These are phyloP conservation scores for Lutjanus campechanus DNA, from an alignment of 2,797 vertebrate genomes.

Conservation along the genomic window DNA sequence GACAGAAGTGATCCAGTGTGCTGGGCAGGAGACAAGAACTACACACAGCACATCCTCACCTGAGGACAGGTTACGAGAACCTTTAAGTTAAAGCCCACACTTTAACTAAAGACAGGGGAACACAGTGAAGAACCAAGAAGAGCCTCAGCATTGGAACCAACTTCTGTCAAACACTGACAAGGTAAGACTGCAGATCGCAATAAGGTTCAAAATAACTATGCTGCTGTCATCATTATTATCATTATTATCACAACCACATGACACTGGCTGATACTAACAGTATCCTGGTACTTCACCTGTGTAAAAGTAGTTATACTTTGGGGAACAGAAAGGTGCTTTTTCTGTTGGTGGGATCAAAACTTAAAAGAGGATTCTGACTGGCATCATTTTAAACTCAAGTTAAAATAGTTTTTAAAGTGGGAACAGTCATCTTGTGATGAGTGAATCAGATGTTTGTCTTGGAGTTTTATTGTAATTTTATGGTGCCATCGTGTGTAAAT, in stretches of 20 bases:
- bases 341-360: neutral
- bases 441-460: neutral
- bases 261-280: neutral
- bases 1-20: conserved; percentile 8
- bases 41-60: conserved; percentile 23
- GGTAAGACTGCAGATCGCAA: conserved; percentile 46
- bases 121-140: neutral
- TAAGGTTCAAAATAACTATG: neutral
- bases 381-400: neutral
- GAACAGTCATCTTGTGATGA: neutral
- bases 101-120: neutral
- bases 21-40: neutral
- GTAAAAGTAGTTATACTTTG: neutral
- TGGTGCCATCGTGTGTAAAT: neutral
- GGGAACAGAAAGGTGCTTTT: neutral
- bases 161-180: conserved; percentile 24
- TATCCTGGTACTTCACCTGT: neutral
- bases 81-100: neutral
- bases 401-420: neutral
- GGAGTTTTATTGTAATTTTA: neutral
- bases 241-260: too few species aligned
- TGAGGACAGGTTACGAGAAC: neutral
- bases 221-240: neutral
- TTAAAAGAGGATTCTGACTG: neutral
- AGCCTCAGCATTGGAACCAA: neutral